Conservation (phyloP, 1,140 invertebrate species). For the Triops cancriformis region DNA sequence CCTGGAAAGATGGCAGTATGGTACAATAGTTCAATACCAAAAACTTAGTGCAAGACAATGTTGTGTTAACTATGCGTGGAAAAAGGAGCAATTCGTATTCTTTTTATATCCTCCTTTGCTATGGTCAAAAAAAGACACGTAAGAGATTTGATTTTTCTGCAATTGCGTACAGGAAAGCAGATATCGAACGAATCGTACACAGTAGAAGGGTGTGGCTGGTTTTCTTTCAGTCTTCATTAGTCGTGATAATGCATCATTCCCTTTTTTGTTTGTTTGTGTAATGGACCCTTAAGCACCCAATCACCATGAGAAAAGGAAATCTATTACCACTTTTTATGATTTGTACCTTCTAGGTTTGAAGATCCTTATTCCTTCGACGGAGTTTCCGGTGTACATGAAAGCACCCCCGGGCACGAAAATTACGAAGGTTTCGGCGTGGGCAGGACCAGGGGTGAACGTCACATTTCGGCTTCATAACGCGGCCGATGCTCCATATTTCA, state of each 20-base stretch:
- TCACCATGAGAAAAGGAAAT: neutral
- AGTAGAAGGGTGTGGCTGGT: neutral
- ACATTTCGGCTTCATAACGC: constrained; percentile 15
- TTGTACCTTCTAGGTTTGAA: neutral
- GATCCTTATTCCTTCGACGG: neutral
- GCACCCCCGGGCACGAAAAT: neutral
- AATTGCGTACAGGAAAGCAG: neutral
- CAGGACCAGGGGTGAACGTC: neutral
- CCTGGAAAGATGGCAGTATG: no score
- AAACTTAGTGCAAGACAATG: no score
- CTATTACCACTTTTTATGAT: neutral
- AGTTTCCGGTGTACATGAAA: neutral
- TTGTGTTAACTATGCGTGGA: no score
- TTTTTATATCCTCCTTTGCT: no score
- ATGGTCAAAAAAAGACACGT: no score
- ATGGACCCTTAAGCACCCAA: neutral
- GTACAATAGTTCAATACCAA: no score
- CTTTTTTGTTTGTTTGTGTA: neutral
- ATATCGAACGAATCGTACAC: neutral
- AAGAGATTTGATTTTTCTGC: neutral
- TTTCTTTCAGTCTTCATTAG: neutral
- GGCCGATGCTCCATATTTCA: constrained; percentile 16
- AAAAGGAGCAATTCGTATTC: no score
- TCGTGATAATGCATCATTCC: neutral
- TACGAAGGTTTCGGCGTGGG: neutral